Conservation (phyloP, 1,140 invertebrate species). For the Dermatophagoides farinae region DNA sequence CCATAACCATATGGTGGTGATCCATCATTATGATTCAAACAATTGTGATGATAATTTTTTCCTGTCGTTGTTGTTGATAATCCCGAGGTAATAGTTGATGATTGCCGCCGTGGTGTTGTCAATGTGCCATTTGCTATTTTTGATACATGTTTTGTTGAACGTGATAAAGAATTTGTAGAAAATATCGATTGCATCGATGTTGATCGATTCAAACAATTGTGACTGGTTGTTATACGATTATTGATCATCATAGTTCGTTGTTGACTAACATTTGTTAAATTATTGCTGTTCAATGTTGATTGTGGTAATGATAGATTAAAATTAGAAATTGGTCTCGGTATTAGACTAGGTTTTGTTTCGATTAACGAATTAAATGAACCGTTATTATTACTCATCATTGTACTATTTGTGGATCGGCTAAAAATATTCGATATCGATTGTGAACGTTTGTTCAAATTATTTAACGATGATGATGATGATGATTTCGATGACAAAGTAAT, state of each 20-base stretch:
- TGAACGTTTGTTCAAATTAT: background rate
- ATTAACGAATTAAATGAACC: background rate
- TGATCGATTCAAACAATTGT: constrained; percentile 5
- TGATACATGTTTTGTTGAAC: background rate
- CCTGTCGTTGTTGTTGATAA: background rate
- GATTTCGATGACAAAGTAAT: background rate
- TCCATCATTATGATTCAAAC: background rate
- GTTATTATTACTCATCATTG: background rate
- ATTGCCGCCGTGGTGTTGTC: no score
- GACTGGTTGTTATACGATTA: background rate
- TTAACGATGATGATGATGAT: background rate
- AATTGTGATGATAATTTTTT: constrained; percentile 4
- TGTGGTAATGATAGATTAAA: background rate
- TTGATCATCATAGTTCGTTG: background rate
- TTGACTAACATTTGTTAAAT: background rate
- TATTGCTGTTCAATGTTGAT: background rate
- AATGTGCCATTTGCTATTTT: background rate
- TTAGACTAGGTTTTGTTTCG: constrained; percentile 1
- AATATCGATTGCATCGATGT: constrained; percentile 3
- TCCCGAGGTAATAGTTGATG: background rate
- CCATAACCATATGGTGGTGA: background rate
- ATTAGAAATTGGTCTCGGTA: constrained; percentile 4
- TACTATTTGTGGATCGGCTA: background rate
- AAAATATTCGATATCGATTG: constrained; percentile 1
- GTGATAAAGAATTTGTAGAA: background rate